Base-by-base conservation (phyloP, 2,113 vertebrate genomes). In the Lucifuga dentata region DNA sequence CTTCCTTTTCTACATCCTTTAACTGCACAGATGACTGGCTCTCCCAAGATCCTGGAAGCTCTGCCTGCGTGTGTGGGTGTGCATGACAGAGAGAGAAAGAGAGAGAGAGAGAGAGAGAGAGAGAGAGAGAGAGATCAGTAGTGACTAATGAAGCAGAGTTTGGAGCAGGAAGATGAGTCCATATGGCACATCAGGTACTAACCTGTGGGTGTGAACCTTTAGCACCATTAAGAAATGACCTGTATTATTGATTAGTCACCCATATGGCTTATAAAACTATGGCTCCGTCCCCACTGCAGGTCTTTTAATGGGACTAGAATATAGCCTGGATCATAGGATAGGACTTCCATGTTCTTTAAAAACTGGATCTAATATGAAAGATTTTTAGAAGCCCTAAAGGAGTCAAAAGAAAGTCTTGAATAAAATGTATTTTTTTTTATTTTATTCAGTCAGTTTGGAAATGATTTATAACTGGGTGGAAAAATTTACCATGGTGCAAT, bases 1-100 rank as follows among this genome's bases (percentile, higher is more conserved):
- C 81, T 86, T 87, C 83, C 88, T 85, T 53, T 76, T 87, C 78
- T 23, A 81, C 76, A 90, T 88, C 89, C 89, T 86, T 79, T 75
- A 86, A 86, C 85, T 78, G 76, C 62, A 71, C 73, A 78, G 70
- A 49, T 49, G 75, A 66, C 57, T 68, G 70, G 48, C 71, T 79
- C 50, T 73, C 58, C 75, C 68, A 8, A 60, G 72, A 90, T 90
- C 88, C 84, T 86, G 84, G 82, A 78, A 45, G 82, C 40, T 58
- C 60, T 23, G 60, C 59, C 70, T 38, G 49, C 55, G 52, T 33
- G 67, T 43, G 57, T 52, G 53, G 51, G 61, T 46, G 49, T 66
- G 64, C 65, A 59, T 60, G 40, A 19, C 41, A 23, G 63, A 17
- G 44, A 11, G 65, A n/a, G 45, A 11, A 43, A 1, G 58, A 17